These are phyloP conservation scores for Sebastes steindachneri DNA, from an alignment of 2,797 vertebrate genomes.

Conservation along the genomic window DNA sequence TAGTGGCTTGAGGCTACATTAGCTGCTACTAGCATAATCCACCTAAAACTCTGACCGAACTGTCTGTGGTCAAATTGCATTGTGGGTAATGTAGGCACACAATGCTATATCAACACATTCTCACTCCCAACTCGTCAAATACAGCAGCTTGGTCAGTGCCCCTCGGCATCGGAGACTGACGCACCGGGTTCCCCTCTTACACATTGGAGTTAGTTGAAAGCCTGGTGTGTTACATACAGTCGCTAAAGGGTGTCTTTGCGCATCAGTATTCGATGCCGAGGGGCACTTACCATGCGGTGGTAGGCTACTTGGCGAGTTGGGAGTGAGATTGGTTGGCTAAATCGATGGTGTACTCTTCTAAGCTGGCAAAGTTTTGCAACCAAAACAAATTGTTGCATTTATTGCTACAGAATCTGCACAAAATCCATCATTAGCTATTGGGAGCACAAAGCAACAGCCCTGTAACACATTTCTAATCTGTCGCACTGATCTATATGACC, in stretches of 20 bases:
- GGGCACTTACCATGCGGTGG: too few relatives aligned
- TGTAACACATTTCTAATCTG: neutral
- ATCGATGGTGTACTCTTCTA: neutral
- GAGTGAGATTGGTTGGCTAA: neutral
- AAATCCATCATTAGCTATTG: neutral
- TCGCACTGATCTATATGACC: neutral
- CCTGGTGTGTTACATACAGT: accelerated
- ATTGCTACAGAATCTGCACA: neutral
- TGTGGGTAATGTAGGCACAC: neutral
- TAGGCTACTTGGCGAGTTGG: too few relatives aligned
- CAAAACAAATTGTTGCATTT: neutral
- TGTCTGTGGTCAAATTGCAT: neutral
- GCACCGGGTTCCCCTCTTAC: too few relatives aligned
- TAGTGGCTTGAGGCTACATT: neutral
- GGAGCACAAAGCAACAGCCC: neutral
- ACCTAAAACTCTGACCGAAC: neutral
- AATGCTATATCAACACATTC: neutral
- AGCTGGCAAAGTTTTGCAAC: neutral
- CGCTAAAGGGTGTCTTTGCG: too few relatives aligned
- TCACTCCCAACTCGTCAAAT: too few relatives aligned
- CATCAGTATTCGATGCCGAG: too few relatives aligned
- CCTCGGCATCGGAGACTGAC: too few relatives aligned
- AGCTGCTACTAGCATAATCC: neutral
- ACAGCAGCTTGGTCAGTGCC: too few relatives aligned
- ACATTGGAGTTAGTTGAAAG: too few relatives aligned